phyloP scores from a whole-genome alignment of 2,797 vertebrate genomes.

The Chelmon rostratus region DNA sequence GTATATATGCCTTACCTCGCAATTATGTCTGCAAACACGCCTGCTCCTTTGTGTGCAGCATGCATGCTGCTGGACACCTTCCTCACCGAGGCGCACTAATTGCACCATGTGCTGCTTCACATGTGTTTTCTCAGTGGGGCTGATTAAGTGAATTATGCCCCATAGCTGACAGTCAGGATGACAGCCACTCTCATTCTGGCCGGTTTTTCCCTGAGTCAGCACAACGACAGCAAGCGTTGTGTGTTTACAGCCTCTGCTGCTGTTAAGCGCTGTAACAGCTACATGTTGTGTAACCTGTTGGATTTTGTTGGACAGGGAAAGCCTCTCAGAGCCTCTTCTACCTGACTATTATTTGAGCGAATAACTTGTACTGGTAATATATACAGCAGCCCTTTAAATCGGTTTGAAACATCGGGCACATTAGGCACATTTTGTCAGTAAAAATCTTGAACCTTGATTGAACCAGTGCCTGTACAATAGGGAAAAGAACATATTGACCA shows the following conservation, averaged over 20 bases:
- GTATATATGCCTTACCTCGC: background rate
- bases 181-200: conserved; percentile 58
- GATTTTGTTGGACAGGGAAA: conserved; percentile 12
- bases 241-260: conserved; percentile 58
- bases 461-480: background rate
- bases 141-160: conserved; percentile 69
- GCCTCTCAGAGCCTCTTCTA: background rate
- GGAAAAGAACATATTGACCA: conserved; percentile 17
- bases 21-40: conserved; percentile 20
- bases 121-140: conserved; percentile 65
- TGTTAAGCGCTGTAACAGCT: conserved; percentile 62
- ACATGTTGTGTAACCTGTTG: conserved; percentile 60
- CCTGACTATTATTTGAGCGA: background rate
- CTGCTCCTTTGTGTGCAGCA: conserved; percentile 4
- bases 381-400: background rate
- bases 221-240: conserved; percentile 51
- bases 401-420: background rate
- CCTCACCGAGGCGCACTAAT: conserved; percentile 34
- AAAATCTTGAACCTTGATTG: background rate
- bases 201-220: conserved; percentile 61
- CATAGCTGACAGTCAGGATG: conserved; percentile 59
- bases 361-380: background rate
- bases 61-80: conserved; percentile 7
- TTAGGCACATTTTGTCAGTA: background rate
- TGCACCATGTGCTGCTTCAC: conserved; percentile 43